Base-by-base conservation (phyloP, 2,797 vertebrate species). In the Lagocephalus sceleratus region DNA sequence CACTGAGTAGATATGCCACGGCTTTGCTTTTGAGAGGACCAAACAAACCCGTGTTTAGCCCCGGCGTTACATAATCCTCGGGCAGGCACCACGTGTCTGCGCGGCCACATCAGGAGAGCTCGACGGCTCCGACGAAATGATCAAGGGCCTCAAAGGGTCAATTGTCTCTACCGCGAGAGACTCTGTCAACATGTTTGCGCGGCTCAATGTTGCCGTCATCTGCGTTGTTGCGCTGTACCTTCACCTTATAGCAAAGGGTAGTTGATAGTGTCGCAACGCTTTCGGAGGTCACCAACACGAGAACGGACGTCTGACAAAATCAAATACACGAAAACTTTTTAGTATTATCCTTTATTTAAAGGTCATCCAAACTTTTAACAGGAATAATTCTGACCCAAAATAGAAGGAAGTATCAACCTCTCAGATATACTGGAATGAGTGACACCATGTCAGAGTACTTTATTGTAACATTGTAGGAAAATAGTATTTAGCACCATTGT, bases 21-120 rank as follows among this genome's bases (percentile, higher is more conserved):
- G 80, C 66, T 82, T 60, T 73, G 26, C 45, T 60, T 57, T 75
- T 73, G 51, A 81, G 61, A 65, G 50, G 57, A 74, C 26, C 60
- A 51, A 69, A 67, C 55, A 57, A 54, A 67, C 55, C 4, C 40
- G 8, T 12, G 64, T 73, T 79, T 59, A 51, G 58, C 60, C 7
- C 19, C 47, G 38, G 38, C 39, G 40, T 47, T 21, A 21, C 5
- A 46, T 85, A 85, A 86, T 82, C 79, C 66, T 1, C 20, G 19
- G 59, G 46, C 60, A 35, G 5, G 39, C 57, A 59, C 66, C 71
- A 64, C 5, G 15, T 48, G 51, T 75, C 72, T 50, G 41, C 65
- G 57, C 54, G 1, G 52, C 61, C 51, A 21, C 72, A 78, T 75
- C 71, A 74, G 69, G 62, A 68, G 46, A 63, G 54, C 19, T 63